Evolutionary conservation across 2,113 vertebrate genomes (phyloP), one percentile per base, ranked within the genome.

Genomic region (Capreolus pygargus): DNA sequence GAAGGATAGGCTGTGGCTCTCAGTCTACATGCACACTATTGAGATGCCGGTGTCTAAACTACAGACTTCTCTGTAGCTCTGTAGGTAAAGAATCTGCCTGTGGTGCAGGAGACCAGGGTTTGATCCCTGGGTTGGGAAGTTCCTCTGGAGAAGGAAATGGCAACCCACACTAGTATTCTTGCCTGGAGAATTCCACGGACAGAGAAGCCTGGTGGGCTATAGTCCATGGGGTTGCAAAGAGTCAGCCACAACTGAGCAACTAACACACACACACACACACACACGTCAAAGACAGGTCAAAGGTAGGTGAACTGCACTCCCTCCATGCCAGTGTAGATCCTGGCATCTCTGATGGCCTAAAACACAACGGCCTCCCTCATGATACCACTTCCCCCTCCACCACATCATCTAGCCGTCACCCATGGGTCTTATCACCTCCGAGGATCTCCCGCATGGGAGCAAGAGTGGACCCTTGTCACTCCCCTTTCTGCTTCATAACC

Each of bases 161-260:
- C 67, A 39, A 70, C 5, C n/a, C 67, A 39, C 19, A 23, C 19
- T 12, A 70, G 19, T 70, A 6, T 36, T 70, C 19, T 39, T 70
- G 67, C n/a, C 67, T 70, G 19, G 67, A 70, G 67, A 70, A 70
- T 70, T 70, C 67, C 67, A 70, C 11, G 4, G n/a, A 39, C 67
- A 70, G n/a, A 70, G n/a, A n/a, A n/a, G n/a, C n/a, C n/a, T n/a
- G n/a, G n/a, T n/a, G n/a, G n/a, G n/a, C n/a, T n/a, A n/a, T n/a
- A n/a, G n/a, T n/a, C n/a, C n/a, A n/a, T n/a, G n/a, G n/a, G n/a
- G n/a, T n/a, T n/a, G 64, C 64, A 36, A 67, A 67, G n/a, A 70
- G 64, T 70, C 0, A 0, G 64, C 17, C 64, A 70, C 1, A 0
- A 23, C 0, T 70, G n/a, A 70, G n/a, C 0, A 0, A 70, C 10